Evolutionary conservation across 2,888 invertebrate genomes (phyloP).

Genomic region (Stratiomys singularior): DNA sequence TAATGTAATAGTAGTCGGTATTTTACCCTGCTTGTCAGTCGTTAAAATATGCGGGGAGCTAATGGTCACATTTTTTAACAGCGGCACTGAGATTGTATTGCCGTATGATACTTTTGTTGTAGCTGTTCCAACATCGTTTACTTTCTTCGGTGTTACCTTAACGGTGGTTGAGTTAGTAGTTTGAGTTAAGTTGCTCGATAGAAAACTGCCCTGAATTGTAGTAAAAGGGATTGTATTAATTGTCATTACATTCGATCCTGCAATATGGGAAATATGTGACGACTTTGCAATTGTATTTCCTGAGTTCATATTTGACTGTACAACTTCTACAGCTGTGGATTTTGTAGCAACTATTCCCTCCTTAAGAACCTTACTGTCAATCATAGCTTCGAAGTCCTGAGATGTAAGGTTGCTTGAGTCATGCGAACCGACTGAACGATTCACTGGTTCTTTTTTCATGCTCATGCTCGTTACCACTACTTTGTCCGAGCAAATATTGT

Average conservation of each 20-base stretch:
- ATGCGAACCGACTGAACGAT: constrained; percentile 66
- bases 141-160: constrained; percentile 66
- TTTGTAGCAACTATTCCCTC: constrained; percentile 62
- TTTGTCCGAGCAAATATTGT: not conserved
- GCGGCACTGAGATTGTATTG: constrained; percentile 65
- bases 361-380: constrained; percentile 71
- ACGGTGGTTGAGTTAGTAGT: constrained; percentile 60
- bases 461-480: constrained; percentile 55
- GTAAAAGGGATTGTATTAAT: constrained; percentile 49
- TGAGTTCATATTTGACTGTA: constrained; percentile 43
- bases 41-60: constrained; percentile 57
- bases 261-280: constrained; percentile 37
- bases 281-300: constrained; percentile 56
- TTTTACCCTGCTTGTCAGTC: constrained; percentile 54
- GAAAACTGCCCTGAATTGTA: constrained; percentile 47
- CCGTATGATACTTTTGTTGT: constrained; percentile 67
- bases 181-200: constrained; percentile 48
- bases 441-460: constrained; percentile 53
- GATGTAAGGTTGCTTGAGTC: constrained; percentile 72
- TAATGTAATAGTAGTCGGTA: constrained; percentile 58
- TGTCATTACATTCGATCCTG: constrained; percentile 39
- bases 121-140: constrained; percentile 70
- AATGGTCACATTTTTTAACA: constrained; percentile 58
- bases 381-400: constrained; percentile 75
- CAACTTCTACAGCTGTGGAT: constrained; percentile 29